Evolutionary conservation across 2,888 invertebrate species (phyloP), one percentile per base, ranked within the genome.

Genomic region (Cyclophora punctaria): DNA sequence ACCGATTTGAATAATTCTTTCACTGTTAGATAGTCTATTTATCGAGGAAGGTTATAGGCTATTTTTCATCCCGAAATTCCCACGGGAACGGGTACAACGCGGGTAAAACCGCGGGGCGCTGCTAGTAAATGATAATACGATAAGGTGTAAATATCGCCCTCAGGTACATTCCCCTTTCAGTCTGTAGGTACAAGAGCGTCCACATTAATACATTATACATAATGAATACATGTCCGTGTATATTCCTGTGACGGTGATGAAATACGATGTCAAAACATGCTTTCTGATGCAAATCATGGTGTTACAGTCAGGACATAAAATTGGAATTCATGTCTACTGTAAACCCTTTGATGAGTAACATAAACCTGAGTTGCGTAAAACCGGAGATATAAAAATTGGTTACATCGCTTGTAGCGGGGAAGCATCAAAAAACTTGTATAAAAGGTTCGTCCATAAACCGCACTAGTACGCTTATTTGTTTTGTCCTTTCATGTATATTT

Each of bases 261-360:
- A 43, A 43, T 43, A 20, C 42, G 4, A 44, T 20, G 33, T 44
- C 44, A 44, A 44, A 44, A 44, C 44, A 44, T 7, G 44, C 44
- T 44, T 44, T 44, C 44, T 44, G 49, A 57, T 57, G 57, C 51
- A 57, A 58, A 59, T 58, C 51, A 37, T 55, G 47, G 46, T 46
- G 51, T 54, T 55, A 57, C 54, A 52, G 52, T 47, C 52, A 54
- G 50, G 44, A 52, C 50, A 53, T 51, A 58, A 60, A 61, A 50
- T 61, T 49, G 53, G 53, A 55, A 59, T 55, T 57, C 55, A 51
- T 53, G 55, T 57, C 57, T 52, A 52, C 56, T 55, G 52, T 53
- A 58, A 44, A 59, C 57, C 59, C 59, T 61, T 61, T 59, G 61
- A 61, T 57, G 59, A 56, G 53, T 55, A 55, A 59, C 61, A 59